A percentile compares a stretch with the other conserved stretches of the same genome.
These are phyloP conservation scores for Epizoanthus ramosus DNA, from an alignment of 92 coral and sea anemone species.

Conservation along the genomic window DNA sequence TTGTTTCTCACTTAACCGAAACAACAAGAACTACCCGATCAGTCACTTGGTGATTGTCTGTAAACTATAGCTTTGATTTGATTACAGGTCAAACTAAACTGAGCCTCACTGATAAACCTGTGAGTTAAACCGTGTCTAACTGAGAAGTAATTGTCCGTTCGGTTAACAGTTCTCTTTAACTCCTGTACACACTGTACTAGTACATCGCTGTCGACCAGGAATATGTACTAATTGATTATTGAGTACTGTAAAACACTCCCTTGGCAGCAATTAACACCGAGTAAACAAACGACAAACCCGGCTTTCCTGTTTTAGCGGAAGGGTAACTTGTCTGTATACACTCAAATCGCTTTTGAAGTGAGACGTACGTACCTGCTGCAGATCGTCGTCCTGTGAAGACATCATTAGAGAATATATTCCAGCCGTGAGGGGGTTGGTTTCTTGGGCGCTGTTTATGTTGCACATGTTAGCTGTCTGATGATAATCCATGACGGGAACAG, in stretches of 20 bases:
- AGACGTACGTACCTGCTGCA: conserved; percentile 65
- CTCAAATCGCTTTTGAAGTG: not conserved
- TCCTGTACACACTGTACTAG: not conserved
- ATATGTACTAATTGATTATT: not conserved
- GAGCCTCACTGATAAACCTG: no score
- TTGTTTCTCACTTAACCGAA: no score
- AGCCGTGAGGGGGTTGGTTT: conserved; percentile 63
- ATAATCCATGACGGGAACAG: conserved; percentile 21
- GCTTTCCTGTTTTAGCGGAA: not conserved
- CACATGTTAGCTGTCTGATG: not conserved
- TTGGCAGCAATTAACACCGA: not conserved
- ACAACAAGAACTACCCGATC: no score
- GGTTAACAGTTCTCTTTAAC: no score
- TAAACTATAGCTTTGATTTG: no score
- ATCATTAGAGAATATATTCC: conserved; percentile 80
- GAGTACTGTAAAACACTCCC: conserved; percentile 10
- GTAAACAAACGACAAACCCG: not conserved
- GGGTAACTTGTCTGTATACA: no score
- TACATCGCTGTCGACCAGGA: not conserved
- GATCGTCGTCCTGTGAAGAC: conserved; percentile 74
- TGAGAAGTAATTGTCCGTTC: no score
- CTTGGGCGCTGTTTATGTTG: conserved; percentile 33
- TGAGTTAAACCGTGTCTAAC: no score
- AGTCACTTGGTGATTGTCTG: no score
- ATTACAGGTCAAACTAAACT: no score